These are phyloP conservation scores for Psophia crepitans DNA, from an alignment of 2,113 vertebrate genomes.

Conservation along the genomic window DNA sequence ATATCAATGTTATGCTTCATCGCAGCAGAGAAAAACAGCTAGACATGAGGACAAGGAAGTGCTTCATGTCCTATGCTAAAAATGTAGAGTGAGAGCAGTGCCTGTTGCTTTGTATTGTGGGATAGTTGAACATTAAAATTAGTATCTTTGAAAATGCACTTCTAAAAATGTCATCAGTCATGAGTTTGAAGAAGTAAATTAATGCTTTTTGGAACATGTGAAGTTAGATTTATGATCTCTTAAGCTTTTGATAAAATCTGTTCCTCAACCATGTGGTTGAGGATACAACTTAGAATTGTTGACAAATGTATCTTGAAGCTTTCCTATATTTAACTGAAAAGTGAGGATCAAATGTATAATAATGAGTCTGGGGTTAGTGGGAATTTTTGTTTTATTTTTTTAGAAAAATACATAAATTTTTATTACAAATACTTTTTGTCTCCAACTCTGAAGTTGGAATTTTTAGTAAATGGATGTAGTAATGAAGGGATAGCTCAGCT, in stretches of 20 bases:
- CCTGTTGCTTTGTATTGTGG: neutral
- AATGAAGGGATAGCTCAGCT: neutral
- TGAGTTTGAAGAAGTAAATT: neutral
- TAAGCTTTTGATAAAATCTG: neutral
- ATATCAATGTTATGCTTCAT: neutral
- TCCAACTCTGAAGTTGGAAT: neutral
- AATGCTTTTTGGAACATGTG: neutral
- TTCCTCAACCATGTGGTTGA: neutral
- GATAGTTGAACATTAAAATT: neutral
- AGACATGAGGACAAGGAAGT: neutral
- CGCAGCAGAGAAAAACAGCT: neutral
- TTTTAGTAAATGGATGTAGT: neutral
- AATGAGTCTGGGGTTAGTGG: neutral
- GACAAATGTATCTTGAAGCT: neutral
- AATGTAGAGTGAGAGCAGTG: neutral
- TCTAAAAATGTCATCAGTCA: neutral
- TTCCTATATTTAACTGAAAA: neutral
- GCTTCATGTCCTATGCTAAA: neutral
- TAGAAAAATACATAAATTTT: neutral
- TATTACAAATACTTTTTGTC: neutral
- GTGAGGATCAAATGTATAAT: neutral
- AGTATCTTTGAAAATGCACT: neutral
- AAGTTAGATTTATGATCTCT: neutral
- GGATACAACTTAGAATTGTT: neutral
- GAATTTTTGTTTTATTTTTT: neutral